Base-by-base conservation (phyloP, 53 echinoderm and acorn worm species). In the Henricia sp. region DNA sequence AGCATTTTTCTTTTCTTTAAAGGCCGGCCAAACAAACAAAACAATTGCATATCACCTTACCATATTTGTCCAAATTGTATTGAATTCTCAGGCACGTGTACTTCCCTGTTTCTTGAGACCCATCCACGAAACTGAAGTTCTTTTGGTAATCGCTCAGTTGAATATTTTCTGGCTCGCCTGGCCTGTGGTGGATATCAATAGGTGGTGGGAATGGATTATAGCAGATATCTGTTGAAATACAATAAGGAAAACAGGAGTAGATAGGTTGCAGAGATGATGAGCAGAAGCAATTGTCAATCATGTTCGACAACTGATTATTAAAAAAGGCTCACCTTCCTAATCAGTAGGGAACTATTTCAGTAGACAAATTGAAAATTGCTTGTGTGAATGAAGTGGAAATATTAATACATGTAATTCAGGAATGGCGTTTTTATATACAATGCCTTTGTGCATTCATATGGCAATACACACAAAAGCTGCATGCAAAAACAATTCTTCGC, bases 191-290 rank as follows among this genome's bases (percentile, higher is more conserved):
- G 33, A 25, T 1, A 23, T 10, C 20, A 0, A 0, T 16, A 13
- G 80, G 50, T 32, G 80, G 80, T 60, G 0, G 14, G 35, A 80
- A 80, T 19, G 46, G 80, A 48, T 80, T 80, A 6, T 3, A 24
- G 36, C 80, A 80, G 5, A 33, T 12, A 20, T 60, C 48, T 41
- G 60, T n/a, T 40, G 20, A 19, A 74, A 74, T 16, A 27, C 20
- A 39, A 54, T 0, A 55, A 30, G 34, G 23, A 68, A 68, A 40
- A 20, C 10, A 4, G n/a, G 23, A 6, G 40, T 8, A 23, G n/a
- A n/a, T n/a, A 46, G 48, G 48, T 8, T 14, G 8, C 48, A 14
- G 48, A 46, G 14, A 46, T 46, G 48, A 10, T 14, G 8, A 46
- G 48, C 48, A 46, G 14, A 14, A 14, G 8, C 48, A 10, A 14